Evolutionary conservation across 2,797 vertebrate genomes (phyloP).

Genomic region (Hoplostethus atlanticus): DNA sequence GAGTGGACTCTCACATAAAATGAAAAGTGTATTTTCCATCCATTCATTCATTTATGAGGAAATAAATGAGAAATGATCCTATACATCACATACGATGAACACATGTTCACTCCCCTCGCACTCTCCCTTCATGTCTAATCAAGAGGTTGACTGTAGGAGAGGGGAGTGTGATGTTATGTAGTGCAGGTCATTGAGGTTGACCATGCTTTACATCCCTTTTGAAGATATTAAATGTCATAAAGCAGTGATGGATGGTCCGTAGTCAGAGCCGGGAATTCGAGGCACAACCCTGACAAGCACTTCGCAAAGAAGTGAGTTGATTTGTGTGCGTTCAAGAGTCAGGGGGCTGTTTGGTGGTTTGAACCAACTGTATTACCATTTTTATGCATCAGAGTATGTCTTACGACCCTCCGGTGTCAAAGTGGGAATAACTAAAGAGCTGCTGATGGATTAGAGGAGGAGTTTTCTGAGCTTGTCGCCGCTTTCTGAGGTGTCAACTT

Average conservation of each 20-base stretch:
- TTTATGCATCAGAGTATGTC: not conserved
- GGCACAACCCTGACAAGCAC: not conserved
- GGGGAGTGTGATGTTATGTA: not conserved
- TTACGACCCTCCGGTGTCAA: slow-evolving; percentile 3
- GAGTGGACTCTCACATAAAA: not conserved
- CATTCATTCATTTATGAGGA: not conserved
- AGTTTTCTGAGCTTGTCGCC: slow-evolving; percentile 5
- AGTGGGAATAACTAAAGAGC: not conserved
- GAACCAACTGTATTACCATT: not conserved
- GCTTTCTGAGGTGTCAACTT: not conserved
- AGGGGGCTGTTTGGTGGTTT: not conserved
- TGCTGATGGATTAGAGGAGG: slow-evolving; percentile 21
- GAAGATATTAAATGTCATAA: slow-evolving; percentile 28
- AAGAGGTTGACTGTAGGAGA: not conserved
- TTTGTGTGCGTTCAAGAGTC: not conserved
- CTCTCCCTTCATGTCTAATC: not conserved
- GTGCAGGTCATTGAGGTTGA: slow-evolving; percentile 7
- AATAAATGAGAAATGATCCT: not conserved
- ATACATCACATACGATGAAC: not conserved
- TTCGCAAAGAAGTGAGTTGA: slow-evolving; percentile 1
- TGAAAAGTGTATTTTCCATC: not conserved
- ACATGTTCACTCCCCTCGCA: not conserved
- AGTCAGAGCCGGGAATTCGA: not conserved
- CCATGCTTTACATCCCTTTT: slow-evolving; percentile 15
- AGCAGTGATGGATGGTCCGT: slow-evolving; percentile 18